Base-by-base conservation (phyloP, 2,113 vertebrate species). In the Centrocercus urophasianus region DNA sequence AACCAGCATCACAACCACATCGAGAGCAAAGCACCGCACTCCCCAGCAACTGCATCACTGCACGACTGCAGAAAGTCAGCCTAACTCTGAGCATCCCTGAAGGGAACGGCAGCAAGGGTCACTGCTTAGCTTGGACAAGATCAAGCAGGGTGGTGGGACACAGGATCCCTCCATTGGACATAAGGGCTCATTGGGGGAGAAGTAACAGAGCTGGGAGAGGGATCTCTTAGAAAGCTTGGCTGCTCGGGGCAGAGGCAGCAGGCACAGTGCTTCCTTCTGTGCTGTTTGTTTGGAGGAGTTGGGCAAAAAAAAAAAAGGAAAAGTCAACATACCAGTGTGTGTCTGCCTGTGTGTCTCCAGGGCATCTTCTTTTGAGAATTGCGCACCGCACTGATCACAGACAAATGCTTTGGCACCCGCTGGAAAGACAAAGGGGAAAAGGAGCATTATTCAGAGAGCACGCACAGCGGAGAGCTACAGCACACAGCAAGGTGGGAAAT, bases 351-450 rank as follows among this genome's bases (percentile, higher is more conserved):
- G 99, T 8, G 98, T 98, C 96, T 99, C 99, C 97, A 99, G 98
- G 52, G 99, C 99, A 13, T 99, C 99, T 78, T 99, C 99, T 43
- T 99, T 99, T 0, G 99, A 99, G 97, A 99, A 99, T 96, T 99
- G 99, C 87, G 99, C 98, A 2, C 99, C 99, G 4, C 99, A 99
- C 97, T 99, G 99, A 96, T 99, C 99, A 78, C 99, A 99, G 57
- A 99, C 99, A 54, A 99, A 98, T 97, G 99, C 99, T 96, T 99
- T 99, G 97, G 99, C 98, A 54, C 99, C 99, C 94, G 99, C 99
- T 99, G 96, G 3, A 96, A 96, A 89, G 61, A 83, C 67, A 85
- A 85, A 83, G 59, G 17, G 22, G 36, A 69, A 38, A 40, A 18
- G 80, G 45, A 66, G 38, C 15, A 7, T 43, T n/a, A 24, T 6